Conservation (phyloP, 2,888 invertebrate species). For the Gisinianus flammeolus region DNA sequence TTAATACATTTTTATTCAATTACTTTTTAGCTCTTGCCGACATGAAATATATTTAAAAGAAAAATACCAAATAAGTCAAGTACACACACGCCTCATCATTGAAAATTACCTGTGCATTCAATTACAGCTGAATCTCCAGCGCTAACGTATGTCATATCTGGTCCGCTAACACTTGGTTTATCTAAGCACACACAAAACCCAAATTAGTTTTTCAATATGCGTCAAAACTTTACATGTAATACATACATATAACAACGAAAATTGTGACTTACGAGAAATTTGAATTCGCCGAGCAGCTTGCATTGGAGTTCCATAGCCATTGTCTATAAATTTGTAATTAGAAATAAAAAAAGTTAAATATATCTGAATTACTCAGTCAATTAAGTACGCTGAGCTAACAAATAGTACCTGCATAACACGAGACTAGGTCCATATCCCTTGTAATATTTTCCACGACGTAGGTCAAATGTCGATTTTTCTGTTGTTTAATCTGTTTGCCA, state of each 20-base stretch:
- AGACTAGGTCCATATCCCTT: slow-evolving; percentile 82
- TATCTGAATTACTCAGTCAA: no score
- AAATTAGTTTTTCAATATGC: slow-evolving; percentile 32
- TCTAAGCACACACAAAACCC: slow-evolving; percentile 64
- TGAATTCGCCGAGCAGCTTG: slow-evolving; percentile 80
- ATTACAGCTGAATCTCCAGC: slow-evolving; percentile 77
- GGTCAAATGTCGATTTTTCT: slow-evolving; percentile 82
- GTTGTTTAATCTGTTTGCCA: slow-evolving; percentile 79
- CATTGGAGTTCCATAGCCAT: slow-evolving; percentile 86
- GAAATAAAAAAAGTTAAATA: no score
- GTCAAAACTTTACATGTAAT: no score
- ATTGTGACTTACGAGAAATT: slow-evolving; percentile 74
- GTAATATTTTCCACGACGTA: slow-evolving; percentile 85
- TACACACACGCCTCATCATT: no score
- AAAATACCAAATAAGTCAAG: no score
- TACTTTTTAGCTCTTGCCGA: no score
- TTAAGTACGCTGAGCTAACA: no score
- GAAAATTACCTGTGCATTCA: no score
- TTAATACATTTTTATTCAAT: no score
- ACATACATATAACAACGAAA: no score
- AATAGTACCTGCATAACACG: slow-evolving; percentile 87
- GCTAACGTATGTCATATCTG: slow-evolving; percentile 77
- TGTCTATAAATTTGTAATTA: no score
- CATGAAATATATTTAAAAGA: no score
- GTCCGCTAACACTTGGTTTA: slow-evolving; percentile 76